Base-by-base conservation (phyloP, 2,113 vertebrate species). In the Hemibagrus wyckioides region DNA sequence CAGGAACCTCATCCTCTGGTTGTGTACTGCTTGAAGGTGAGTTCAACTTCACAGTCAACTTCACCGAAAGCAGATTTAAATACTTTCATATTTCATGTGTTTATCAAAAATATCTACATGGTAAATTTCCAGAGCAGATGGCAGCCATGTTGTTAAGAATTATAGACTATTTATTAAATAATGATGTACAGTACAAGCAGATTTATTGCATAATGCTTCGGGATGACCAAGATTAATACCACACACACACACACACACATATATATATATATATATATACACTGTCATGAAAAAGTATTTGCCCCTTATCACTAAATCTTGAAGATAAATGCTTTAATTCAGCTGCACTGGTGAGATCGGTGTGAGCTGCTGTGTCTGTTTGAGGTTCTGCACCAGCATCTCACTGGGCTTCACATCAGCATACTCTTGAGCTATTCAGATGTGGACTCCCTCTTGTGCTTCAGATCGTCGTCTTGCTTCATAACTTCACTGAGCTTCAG, bases 91-190 rank as follows among this genome's bases (percentile, higher is more conserved):
- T 61, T 2, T 61, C 57, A 30, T 15, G n/a, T 65, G n/a, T 65
- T 65, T 63, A n/a, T 41, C 61, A 25, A 4, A 48, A 48, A n/a
- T 76, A 50, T 6, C 0, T 44, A 41, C 21, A 44, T 5, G 17
- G 73, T 76, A 28, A 28, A 48, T 75, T 75, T 25, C 1, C 19
- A 41, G 44, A 87, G 67, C 54, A 76, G 50, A 17, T 61, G 50
- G 2, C 19, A 61, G 50, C 9, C 54, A 21, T 25, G 19, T 71
- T 67, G 61, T 76, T 89, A 87, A 75, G 83, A 85, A 87, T 73
- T 80, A 87, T 87, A 87, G 76, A 86, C 36, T 7, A 57, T 89
- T 89, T 87, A 89, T 89, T 85, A 83, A 75, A 89, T 56, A 21
- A 67, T 4, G 2, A 75, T 67, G 65, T 87, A 77, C 85, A 80